Percentiles rank a stretch among this genome's conserved stretches.
phyloP scores from a whole-genome alignment of 2,113 vertebrate genomes.

The Athene noctua region DNA sequence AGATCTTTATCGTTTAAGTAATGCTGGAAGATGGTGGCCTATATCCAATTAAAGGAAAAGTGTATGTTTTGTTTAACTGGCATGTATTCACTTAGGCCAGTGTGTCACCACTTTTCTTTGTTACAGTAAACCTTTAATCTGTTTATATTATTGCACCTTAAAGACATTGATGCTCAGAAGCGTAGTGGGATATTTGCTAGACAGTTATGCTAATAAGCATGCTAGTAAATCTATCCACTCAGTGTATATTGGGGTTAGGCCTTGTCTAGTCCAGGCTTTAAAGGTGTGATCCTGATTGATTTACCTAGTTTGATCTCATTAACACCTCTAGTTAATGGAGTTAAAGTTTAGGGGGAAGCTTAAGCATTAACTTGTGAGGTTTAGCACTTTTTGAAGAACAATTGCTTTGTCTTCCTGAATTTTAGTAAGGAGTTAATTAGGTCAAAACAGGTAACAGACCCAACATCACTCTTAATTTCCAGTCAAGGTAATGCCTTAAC shows the following conservation, averaged over 20 bases:
- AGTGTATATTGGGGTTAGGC: not conserved
- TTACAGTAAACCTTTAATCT: not conserved
- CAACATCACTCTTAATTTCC: not conserved
- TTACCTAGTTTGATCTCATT: constrained; percentile 13
- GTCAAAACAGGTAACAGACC: not conserved
- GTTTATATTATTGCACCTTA: not conserved
- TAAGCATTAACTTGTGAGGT: not conserved
- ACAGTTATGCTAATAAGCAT: not conserved
- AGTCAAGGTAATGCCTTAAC: not conserved
- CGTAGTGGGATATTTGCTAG: not conserved
- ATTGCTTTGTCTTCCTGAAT: not conserved
- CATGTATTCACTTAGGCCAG: not conserved
- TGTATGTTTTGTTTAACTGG: not conserved
- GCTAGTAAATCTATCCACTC: constrained; percentile 13
- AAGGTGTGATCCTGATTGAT: constrained; percentile 8
- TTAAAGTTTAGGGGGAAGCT: constrained; percentile 7
- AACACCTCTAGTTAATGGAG: not conserved
- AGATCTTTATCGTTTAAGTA: not conserved
- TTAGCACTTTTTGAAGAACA: not conserved
- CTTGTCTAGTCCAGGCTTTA: not conserved
- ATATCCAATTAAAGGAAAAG: not conserved
- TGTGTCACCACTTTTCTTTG: not conserved
- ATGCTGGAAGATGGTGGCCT: not conserved
- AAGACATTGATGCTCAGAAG: not conserved
- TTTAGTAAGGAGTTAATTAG: constrained; percentile 2